A percentile compares a stretch with the other conserved stretches of the same genome.
Evolutionary conservation across 2,888 invertebrate genomes (phyloP).

Genomic region (Theretra japonica): DNA sequence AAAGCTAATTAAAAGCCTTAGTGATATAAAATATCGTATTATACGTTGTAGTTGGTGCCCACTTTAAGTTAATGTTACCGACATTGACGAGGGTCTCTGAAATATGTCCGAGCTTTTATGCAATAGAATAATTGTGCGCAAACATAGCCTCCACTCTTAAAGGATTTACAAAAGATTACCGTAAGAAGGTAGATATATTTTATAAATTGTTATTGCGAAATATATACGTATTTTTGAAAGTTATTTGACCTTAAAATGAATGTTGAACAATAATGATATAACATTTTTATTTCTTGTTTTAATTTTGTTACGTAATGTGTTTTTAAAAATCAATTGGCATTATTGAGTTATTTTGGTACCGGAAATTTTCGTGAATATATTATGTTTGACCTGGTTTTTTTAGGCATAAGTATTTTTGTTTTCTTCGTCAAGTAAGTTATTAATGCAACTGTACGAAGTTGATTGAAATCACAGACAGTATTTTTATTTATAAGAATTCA

Average conservation of each 20-base stretch:
- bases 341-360: background rate
- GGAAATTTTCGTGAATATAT: background rate
- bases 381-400: background rate
- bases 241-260: too few relatives aligned
- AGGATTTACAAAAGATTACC: conserved; percentile 33
- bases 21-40: conserved; percentile 13
- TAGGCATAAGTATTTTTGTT: too few relatives aligned
- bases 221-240: background rate
- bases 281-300: background rate
- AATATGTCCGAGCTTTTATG: conserved; percentile 52
- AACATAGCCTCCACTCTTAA: conserved; percentile 31
- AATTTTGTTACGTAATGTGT: background rate
- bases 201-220: background rate
- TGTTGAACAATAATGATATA: background rate
- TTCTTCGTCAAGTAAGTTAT: too few relatives aligned
- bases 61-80: conserved; percentile 48
- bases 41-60: conserved; percentile 16
- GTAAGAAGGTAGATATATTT: background rate
- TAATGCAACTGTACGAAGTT: too few relatives aligned
- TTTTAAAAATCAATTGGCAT: background rate
- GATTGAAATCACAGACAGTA: too few relatives aligned
- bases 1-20: background rate
- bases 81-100: conserved; percentile 63
- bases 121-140: conserved; percentile 34
- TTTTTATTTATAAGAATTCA: too few relatives aligned